phyloP scores from a whole-genome alignment of 2,113 vertebrate genomes.

The Albula goreensis region DNA sequence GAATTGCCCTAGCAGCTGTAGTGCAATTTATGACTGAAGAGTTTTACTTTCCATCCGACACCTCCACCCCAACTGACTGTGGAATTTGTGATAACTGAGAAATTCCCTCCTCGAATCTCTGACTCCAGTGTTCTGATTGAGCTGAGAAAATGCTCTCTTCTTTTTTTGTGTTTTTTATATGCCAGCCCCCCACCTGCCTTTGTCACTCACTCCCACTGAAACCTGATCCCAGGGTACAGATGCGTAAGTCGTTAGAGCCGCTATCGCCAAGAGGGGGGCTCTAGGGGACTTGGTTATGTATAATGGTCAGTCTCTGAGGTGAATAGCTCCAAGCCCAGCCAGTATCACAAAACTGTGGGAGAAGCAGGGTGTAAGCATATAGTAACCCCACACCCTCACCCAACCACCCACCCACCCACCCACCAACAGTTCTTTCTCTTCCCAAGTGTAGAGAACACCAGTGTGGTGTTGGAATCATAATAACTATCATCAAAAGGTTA shows the following conservation, averaged over 20 bases:
- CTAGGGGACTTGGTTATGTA: constrained; percentile 10
- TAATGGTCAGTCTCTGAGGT: constrained; percentile 14
- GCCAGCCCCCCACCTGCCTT: constrained; percentile 48
- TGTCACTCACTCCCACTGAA: constrained; percentile 53
- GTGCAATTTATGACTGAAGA: constrained; percentile 1
- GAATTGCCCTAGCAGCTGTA: constrained; percentile 26
- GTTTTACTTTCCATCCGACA: constrained; percentile 12
- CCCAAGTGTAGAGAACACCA: background rate
- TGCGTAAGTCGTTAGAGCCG: constrained; percentile 49
- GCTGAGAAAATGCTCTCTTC: constrained; percentile 32
- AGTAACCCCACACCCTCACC: constrained; percentile 18
- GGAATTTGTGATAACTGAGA: constrained; percentile 33
- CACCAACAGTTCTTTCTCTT: background rate
- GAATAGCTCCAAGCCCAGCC: constrained; percentile 19
- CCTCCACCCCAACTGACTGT: background rate
- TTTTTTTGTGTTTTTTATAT: constrained; percentile 28
- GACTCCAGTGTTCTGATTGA: constrained; percentile 29
- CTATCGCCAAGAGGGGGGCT: constrained; percentile 23
- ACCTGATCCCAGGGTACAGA: constrained; percentile 53
- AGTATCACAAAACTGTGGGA: constrained; percentile 14
- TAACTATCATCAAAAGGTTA: background rate
- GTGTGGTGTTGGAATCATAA: background rate
- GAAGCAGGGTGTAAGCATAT: background rate
- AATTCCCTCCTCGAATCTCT: constrained; percentile 22
- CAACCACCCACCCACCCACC: constrained; percentile 19